phyloP scores from a whole-genome alignment of 2,113 vertebrate genomes.

The Hemibagrus wyckioides region DNA sequence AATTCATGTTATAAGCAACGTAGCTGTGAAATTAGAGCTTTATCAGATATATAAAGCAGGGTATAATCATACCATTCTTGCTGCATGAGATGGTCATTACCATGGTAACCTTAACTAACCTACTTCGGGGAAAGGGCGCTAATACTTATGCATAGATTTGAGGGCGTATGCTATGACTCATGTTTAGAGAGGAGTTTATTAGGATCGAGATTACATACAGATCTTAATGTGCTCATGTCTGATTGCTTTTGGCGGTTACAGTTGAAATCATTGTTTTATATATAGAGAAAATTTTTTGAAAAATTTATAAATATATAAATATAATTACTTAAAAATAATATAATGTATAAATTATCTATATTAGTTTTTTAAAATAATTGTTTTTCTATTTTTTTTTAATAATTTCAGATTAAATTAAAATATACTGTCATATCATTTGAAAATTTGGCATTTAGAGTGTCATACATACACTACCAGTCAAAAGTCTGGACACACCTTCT shows the following conservation, averaged over 20 bases:
- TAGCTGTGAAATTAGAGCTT: neutral
- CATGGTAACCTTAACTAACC: constrained; percentile 35
- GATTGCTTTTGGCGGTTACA: neutral
- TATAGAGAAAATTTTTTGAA: neutral
- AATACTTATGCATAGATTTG: constrained; percentile 20
- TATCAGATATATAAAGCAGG: neutral
- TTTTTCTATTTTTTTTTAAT: too few species aligned
- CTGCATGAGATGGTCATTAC: neutral
- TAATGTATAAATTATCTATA: too few species aligned
- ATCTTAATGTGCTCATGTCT: neutral
- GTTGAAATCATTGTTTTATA: neutral
- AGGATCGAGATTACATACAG: neutral
- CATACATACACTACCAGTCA: too few species aligned
- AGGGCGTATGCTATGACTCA: constrained; percentile 8
- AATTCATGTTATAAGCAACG: neutral
- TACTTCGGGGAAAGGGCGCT: constrained; percentile 4
- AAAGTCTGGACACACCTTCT: too few species aligned
- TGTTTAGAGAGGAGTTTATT: constrained; percentile 12
- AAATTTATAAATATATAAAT: too few species aligned
- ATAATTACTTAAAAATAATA: too few species aligned
- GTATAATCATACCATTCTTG: neutral
- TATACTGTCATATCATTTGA: neutral
- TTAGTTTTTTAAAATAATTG: too few species aligned
- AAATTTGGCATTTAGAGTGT: neutral
- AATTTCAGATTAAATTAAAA: neutral